Conservation (phyloP, 2,888 invertebrate genomes). For the Erebia palarica region DNA sequence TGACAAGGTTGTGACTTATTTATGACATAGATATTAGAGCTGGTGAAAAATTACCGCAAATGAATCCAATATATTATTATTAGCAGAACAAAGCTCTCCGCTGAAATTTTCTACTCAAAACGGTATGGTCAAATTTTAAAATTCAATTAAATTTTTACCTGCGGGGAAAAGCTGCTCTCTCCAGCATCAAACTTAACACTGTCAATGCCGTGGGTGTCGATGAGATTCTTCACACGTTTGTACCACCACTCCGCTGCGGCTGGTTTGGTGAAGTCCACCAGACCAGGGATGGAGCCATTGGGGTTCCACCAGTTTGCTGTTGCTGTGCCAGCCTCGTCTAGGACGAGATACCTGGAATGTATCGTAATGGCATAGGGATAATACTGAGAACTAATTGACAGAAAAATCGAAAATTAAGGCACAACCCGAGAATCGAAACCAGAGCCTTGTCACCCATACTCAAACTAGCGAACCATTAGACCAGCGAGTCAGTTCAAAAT, state of each 20-base stretch:
- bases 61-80: too few species aligned
- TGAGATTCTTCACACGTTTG: conserved; percentile 75
- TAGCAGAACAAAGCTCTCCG: too few species aligned
- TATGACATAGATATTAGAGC: too few species aligned
- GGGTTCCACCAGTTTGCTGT: conserved; percentile 80
- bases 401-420: too few species aligned
- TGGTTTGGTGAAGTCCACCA: conserved; percentile 88
- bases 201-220: conserved; percentile 84
- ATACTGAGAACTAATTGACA: too few species aligned
- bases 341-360: conserved; percentile 69
- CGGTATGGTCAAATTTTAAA: background rate
- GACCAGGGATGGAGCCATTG: conserved; percentile 74
- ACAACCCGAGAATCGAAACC: too few species aligned
- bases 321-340: conserved; percentile 69
- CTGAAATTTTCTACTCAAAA: background rate
- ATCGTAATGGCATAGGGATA: background rate
- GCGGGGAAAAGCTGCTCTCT: conserved; percentile 86
- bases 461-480: too few species aligned
- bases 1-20: too few species aligned
- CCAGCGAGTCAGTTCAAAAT: too few species aligned
- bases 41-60: too few species aligned
- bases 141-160: conserved; percentile 54
- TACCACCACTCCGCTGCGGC: conserved; percentile 85
- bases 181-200: conserved; percentile 93
- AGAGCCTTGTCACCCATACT: too few species aligned